These are phyloP conservation scores for Dicycla oo DNA, from an alignment of 2,888 invertebrate genomes.

Conservation along the genomic window DNA sequence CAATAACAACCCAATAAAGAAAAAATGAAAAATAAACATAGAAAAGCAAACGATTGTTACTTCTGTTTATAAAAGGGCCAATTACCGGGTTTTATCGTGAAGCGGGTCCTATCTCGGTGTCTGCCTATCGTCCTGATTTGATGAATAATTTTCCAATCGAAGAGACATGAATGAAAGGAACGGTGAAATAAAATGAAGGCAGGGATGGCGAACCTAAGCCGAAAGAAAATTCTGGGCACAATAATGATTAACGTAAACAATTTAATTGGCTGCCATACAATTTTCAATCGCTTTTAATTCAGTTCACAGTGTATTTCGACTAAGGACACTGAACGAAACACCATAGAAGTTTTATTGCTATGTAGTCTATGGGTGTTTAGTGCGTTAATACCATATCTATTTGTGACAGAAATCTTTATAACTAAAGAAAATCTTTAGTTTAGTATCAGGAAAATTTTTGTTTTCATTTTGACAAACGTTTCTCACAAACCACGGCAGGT, in stretches of 20 bases:
- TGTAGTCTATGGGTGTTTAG: too few species aligned
- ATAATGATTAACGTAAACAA: too few species aligned
- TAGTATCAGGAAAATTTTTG: too few species aligned
- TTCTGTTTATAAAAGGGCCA: conserved; percentile 72
- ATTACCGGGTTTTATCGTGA: conserved; percentile 78
- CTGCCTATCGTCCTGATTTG: conserved; percentile 77
- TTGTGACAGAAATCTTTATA: too few species aligned
- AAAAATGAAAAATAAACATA: conserved; percentile 46
- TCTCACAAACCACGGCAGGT: background rate
- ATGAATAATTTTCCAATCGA: conserved; percentile 84
- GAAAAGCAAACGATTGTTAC: conserved; percentile 50
- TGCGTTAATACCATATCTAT: too few species aligned
- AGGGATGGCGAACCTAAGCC: conserved; percentile 10
- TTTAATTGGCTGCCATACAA: too few species aligned
- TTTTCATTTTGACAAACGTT: background rate
- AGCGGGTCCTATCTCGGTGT: conserved; percentile 64
- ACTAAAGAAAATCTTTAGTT: too few species aligned
- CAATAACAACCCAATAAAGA: conserved; percentile 39
- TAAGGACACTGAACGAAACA: too few species aligned
- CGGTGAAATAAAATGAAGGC: conserved; percentile 63
- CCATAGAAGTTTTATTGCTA: too few species aligned
- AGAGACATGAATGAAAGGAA: conserved; percentile 67
- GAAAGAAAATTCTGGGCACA: background rate
- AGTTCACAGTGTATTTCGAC: too few species aligned
- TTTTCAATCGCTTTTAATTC: too few species aligned